A percentile compares a stretch with the other conserved stretches of the same genome.
Conservation (phyloP, 2,888 invertebrate species). For the Drosophila silvestris region DNA sequence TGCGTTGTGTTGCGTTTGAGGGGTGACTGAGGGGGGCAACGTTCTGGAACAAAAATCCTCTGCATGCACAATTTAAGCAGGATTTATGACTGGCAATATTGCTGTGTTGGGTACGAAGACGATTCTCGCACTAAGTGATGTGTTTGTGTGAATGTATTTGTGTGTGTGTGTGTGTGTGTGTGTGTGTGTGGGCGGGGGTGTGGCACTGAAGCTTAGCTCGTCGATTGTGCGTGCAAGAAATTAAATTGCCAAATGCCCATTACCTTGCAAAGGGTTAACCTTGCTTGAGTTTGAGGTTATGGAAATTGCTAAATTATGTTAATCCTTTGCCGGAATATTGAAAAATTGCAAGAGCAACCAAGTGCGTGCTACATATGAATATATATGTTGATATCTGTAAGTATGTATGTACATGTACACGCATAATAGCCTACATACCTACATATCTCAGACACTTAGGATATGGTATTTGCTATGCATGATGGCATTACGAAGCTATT, state of each 20-base stretch:
- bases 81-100: constrained; percentile 80
- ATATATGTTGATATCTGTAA: background rate
- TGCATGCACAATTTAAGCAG: constrained; percentile 80
- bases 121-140: constrained; percentile 33
- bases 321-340: constrained; percentile 68
- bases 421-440: background rate
- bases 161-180: constrained; percentile 3
- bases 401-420: background rate
- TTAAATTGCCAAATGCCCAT: constrained; percentile 79
- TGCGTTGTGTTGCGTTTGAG: constrained; percentile 18
- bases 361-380: constrained; percentile 5
- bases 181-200: constrained; percentile 6
- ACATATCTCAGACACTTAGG: constrained; percentile 16
- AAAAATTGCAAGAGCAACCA: constrained; percentile 50
- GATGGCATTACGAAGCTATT: constrained; percentile 38
- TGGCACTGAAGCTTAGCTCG: constrained; percentile 55
- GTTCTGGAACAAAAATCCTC: constrained; percentile 79
- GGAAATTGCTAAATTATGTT: constrained; percentile 76
- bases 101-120: constrained; percentile 55
- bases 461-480: constrained; percentile 37
- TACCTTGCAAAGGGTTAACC: constrained; percentile 69
- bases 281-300: constrained; percentile 60
- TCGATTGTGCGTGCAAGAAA: constrained; percentile 79
- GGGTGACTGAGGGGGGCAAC: constrained; percentile 23
- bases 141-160: constrained; percentile 6